A percentile compares a stretch with the other conserved stretches of the same genome.
Evolutionary conservation across 2,888 invertebrate genomes (phyloP).

Genomic region (Dusona sp.): DNA sequence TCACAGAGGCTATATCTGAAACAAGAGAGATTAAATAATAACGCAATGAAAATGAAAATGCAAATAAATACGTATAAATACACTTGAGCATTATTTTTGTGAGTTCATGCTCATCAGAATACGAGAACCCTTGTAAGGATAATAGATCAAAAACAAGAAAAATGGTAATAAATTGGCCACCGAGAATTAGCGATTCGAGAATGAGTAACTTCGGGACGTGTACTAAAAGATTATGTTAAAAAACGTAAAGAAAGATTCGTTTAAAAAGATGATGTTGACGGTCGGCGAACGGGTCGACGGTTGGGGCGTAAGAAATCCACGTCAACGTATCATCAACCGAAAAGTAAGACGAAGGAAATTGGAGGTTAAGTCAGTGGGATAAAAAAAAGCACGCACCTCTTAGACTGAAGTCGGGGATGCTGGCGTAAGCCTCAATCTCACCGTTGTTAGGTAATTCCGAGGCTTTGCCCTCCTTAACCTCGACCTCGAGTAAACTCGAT

Average conservation of each 20-base stretch:
- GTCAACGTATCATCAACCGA: constrained; percentile 29
- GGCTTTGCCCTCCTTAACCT: constrained; percentile 80
- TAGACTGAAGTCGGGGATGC: constrained; percentile 65
- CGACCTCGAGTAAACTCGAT: constrained; percentile 82
- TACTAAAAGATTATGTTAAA: not conserved
- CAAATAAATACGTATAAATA: not conserved
- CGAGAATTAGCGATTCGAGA: not conserved
- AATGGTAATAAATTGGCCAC: not conserved
- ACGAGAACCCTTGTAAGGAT: not conserved
- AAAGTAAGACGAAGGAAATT: constrained; percentile 42
- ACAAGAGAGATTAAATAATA: not conserved
- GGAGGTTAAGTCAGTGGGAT: constrained; percentile 54
- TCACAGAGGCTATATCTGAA: constrained; percentile 87
- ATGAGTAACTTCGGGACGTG: not conserved
- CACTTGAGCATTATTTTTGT: not conserved
- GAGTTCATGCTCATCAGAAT: not conserved
- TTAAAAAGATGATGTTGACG: not conserved
- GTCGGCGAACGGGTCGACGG: not conserved
- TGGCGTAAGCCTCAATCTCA: constrained; percentile 70
- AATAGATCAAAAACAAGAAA: not conserved
- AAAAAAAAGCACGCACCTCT: constrained; percentile 52
- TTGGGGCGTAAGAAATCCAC: not conserved
- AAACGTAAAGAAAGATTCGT: not conserved
- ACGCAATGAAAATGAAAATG: not conserved
- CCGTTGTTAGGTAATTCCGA: constrained; percentile 78